phyloP scores from a whole-genome alignment of 1,140 invertebrate genomes.

The Musca domestica region DNA sequence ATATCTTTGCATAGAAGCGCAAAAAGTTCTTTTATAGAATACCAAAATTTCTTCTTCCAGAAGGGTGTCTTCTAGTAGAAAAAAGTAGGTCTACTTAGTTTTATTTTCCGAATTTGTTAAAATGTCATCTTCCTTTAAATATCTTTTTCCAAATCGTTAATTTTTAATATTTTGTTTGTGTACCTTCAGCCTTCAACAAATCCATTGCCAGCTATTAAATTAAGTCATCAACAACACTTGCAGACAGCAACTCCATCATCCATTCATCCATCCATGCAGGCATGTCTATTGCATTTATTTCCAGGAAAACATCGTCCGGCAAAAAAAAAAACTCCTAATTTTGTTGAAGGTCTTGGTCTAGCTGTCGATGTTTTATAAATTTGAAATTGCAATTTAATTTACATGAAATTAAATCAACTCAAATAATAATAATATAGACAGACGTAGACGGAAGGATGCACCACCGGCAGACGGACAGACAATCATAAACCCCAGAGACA shows the following conservation, averaged over 20 bases:
- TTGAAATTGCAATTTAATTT: slow-evolving; percentile 18
- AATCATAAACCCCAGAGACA: slow-evolving; percentile 4
- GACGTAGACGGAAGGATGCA: not conserved
- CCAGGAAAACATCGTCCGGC: not conserved
- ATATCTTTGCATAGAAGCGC: too few relatives aligned
- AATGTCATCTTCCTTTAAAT: too few relatives aligned
- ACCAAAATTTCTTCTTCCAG: too few relatives aligned
- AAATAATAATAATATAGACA: slow-evolving; percentile 6
- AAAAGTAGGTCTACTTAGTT: too few relatives aligned
- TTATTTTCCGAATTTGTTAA: too few relatives aligned
- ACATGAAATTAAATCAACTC: slow-evolving; percentile 14
- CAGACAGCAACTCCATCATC: not conserved
- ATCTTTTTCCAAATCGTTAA: too few relatives aligned
- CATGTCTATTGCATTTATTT: slow-evolving; percentile 6
- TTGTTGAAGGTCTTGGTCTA: not conserved
- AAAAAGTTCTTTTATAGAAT: too few relatives aligned
- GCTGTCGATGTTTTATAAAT: not conserved
- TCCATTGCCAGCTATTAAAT: not conserved
- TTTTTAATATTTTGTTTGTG: too few relatives aligned
- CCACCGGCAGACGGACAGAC: not conserved
- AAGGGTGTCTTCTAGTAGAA: too few relatives aligned
- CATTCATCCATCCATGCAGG: not conserved
- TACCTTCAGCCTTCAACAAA: too few relatives aligned
- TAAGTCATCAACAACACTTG: not conserved
- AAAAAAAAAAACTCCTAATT: not conserved